Evolutionary conservation across 2,113 vertebrate species (phyloP).

Genomic region (Lampris incognitus): DNA sequence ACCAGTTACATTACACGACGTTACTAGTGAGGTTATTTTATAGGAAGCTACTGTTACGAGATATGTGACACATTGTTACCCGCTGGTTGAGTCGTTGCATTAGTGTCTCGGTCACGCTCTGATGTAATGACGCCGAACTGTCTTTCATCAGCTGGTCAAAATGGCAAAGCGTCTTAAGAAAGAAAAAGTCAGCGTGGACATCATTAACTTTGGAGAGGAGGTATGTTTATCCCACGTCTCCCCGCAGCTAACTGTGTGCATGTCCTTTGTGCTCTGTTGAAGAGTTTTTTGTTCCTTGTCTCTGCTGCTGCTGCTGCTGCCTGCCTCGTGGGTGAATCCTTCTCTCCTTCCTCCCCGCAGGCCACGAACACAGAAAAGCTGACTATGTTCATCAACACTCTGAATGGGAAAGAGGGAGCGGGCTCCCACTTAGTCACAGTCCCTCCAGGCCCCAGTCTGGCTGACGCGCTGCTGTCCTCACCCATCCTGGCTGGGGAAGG

Average conservation of each 20-base stretch:
- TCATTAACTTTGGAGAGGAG: slow-evolving; percentile 98
- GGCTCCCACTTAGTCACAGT: slow-evolving; percentile 96
- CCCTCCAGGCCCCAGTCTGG: slow-evolving; percentile 93
- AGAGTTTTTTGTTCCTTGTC: background rate
- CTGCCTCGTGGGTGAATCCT: background rate
- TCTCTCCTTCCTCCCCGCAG: slow-evolving; percentile 65
- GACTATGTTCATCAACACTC: slow-evolving; percentile 92
- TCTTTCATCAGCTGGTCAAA: slow-evolving; percentile 87
- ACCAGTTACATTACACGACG: too few relatives aligned
- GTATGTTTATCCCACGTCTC: slow-evolving; percentile 71
- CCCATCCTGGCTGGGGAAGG: slow-evolving; percentile 94
- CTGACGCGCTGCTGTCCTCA: slow-evolving; percentile 94
- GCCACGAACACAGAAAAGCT: slow-evolving; percentile 96
- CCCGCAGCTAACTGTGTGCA: background rate
- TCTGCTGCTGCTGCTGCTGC: background rate
- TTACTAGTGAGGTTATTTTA: too few relatives aligned
- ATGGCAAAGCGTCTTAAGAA: slow-evolving; percentile 97
- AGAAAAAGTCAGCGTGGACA: slow-evolving; percentile 96
- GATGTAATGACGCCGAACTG: slow-evolving; percentile 13
- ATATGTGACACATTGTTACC: background rate
- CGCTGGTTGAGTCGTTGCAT: background rate
- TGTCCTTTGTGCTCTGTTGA: background rate
- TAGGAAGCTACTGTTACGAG: background rate
- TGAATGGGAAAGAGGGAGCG: slow-evolving; percentile 94
- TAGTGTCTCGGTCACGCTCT: background rate